Base-by-base conservation (phyloP, 2,888 invertebrate species). In the Agriopis aurantiaria region DNA sequence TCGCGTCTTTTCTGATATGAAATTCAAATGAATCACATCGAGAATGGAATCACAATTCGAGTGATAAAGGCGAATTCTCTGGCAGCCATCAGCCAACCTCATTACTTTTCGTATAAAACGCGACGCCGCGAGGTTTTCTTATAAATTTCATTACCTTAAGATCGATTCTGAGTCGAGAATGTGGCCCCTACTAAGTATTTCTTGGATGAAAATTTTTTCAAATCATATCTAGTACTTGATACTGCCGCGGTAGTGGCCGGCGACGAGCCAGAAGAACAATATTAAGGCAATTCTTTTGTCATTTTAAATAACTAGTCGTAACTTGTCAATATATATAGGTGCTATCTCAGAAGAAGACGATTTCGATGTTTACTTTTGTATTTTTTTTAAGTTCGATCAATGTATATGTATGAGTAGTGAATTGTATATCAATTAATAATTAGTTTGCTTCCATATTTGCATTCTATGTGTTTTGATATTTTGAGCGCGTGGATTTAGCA, bases 141-240 rank as follows among this genome's bases (percentile, higher is more conserved):
- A 82, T 87, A 89, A 88, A 91, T 91, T 89, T 87, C 83, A 86
- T 89, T 91, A 86, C 80, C 82, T 83, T 82, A 76, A 82, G 82
- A 88, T 88, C 84, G 84, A 85, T 87, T 84, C 80, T 77, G 77
- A 79, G 78, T 78, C 81, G 78, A 78, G 80, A 74, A 78, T 73
- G 67, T 64, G 62, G 67, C 74, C 77, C 73, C 74, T 73, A 73
- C 69, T 57, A 43, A 65, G 63, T 14, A 46, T 58, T 58, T 48
- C 8, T 57, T 43, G 17, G 9, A 11, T 43, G 7, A 11, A 57
- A 43, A 8, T 1, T n/a, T 33, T 17, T 58, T 46, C 12, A 46
- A 10, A 12, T 55, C 40, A 8, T 5, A n/a, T 12, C 33, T 23
- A 0, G 11, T 53, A 56, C 10, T 41, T 55, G 55, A 14, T 33